A percentile compares a stretch with the other conserved stretches of the same genome.
Conservation (phyloP, 2,888 invertebrate genomes). For the Keiferia lycopersicella region DNA sequence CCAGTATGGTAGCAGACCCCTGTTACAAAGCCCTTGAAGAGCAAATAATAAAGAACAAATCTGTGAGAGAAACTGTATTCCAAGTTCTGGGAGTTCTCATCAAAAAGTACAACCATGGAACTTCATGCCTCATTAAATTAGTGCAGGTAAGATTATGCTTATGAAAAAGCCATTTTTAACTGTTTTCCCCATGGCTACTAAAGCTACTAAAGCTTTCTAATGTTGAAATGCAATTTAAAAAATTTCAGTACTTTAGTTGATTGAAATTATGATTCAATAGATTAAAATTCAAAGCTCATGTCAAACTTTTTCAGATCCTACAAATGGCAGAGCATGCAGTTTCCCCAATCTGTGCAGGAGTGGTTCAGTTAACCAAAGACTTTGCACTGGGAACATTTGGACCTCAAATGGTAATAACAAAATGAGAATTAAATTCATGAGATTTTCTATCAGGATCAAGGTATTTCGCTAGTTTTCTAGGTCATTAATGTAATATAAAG, state of each 20-base stretch:
- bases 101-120: constrained; percentile 91
- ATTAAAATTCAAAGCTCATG: too few species aligned
- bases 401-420: constrained; percentile 82
- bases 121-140: constrained; percentile 87
- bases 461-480: too few species aligned
- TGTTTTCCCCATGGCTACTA: too few species aligned
- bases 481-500: too few species aligned
- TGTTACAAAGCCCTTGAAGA: constrained; percentile 88
- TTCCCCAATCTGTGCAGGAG: constrained; percentile 85
- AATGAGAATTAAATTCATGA: too few species aligned
- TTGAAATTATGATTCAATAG: neutral
- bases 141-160: constrained; percentile 72
- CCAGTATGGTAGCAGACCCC: constrained; percentile 85
- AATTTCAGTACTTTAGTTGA: too few species aligned
- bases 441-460: too few species aligned
- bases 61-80: constrained; percentile 85
- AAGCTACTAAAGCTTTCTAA: too few species aligned
- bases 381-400: constrained; percentile 86
- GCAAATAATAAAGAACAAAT: constrained; percentile 83
- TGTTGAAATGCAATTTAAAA: too few species aligned
- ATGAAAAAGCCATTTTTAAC: too few species aligned
- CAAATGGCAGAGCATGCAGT: constrained; percentile 89
- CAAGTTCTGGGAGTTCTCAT: constrained; percentile 91
- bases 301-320: constrained; percentile 80
- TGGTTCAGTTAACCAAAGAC: constrained; percentile 85